phyloP scores from a whole-genome alignment of 2,888 invertebrate species.

The Melinaea menophilus region DNA sequence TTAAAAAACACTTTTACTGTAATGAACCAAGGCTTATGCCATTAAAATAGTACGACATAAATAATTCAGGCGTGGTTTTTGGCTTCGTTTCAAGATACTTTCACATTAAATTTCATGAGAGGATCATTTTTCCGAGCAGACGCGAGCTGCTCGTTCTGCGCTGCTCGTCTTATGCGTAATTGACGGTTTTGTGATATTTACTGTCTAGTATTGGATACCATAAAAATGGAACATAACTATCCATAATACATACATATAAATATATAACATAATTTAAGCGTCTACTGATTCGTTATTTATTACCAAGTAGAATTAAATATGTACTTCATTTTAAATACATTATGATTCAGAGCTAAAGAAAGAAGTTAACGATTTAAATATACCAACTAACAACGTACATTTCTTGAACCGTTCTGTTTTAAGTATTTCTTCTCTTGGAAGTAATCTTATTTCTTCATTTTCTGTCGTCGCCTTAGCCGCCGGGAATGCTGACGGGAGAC shows the following conservation, averaged over 20 bases:
- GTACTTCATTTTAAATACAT: too few species aligned
- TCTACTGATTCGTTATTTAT: too few species aligned
- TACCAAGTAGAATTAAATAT: too few species aligned
- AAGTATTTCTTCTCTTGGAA: conserved; percentile 57
- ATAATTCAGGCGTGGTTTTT: conserved; percentile 73
- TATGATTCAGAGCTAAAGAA: too few species aligned
- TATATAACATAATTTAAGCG: too few species aligned
- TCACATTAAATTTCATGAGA: conserved; percentile 77
- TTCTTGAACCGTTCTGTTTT: conserved; percentile 55
- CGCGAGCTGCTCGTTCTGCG: conserved; percentile 25
- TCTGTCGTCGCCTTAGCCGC: conserved; percentile 57
- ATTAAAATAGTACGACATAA: conserved; percentile 75
- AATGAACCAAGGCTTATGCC: conserved; percentile 69
- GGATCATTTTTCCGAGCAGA: conserved; percentile 67
- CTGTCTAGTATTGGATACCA: conserved; percentile 15
- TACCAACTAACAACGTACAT: conserved; percentile 49
- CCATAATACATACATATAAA: too few species aligned
- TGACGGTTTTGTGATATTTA: conserved; percentile 43
- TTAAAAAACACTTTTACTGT: conserved; percentile 69
- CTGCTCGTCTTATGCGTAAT: conserved; percentile 41
- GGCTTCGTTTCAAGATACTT: conserved; percentile 76
- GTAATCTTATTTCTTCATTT: conserved; percentile 65
- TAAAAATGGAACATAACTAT: neutral
- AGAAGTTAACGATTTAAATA: too few species aligned
- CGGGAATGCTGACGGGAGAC: conserved; percentile 52